Evolutionary conservation across 2,888 invertebrate genomes (phyloP), one percentile per base, ranked within the genome.

Genomic region (Perizoma affinitatum): DNA sequence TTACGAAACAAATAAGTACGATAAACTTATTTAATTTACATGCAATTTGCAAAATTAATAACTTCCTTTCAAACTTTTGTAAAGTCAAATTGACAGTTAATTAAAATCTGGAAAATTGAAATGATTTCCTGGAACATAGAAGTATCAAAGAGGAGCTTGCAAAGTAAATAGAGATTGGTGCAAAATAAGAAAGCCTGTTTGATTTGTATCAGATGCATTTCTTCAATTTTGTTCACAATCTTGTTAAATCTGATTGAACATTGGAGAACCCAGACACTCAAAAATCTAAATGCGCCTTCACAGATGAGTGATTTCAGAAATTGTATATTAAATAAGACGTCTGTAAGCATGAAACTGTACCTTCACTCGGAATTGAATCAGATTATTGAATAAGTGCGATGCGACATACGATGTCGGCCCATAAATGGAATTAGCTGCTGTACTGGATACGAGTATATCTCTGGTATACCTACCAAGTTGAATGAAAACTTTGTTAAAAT

Each of bases 331-430:
- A 87, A 87, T 82, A 82, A 82, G 83, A 84, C 73, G 80, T 70
- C 79, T 76, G 82, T 79, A 77, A 83, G 83, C 87, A 80, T 83
- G 86, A 86, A 86, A 86, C 85, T 84, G 81, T 82, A 79, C 80
- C 82, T 82, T 76, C 79, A 77, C 76, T 80, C 74, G 72, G 70
- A 84, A 84, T 87, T 83, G 82, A 82, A 87, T 87, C 83, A 83
- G 80, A 79, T 87, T 88, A 89, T 88, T 87, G 80, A 88, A 86
- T 88, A 83, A 87, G 84, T 83, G 80, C 73, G 76, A 79, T 78
- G 70, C 80, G 81, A 82, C 82, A 79, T 82, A 83, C 82, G 78
- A 80, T 67, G 80, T 74, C 71, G 72, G 74, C 69, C 65, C 68
- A 58, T 58, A 61, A 71, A 53, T 22, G 40, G 76, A 70, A 56